A percentile compares a stretch with the other conserved stretches of the same genome.
phyloP scores from a whole-genome alignment of 2,797 vertebrate genomes.

The Rhyacichthys aspro region DNA sequence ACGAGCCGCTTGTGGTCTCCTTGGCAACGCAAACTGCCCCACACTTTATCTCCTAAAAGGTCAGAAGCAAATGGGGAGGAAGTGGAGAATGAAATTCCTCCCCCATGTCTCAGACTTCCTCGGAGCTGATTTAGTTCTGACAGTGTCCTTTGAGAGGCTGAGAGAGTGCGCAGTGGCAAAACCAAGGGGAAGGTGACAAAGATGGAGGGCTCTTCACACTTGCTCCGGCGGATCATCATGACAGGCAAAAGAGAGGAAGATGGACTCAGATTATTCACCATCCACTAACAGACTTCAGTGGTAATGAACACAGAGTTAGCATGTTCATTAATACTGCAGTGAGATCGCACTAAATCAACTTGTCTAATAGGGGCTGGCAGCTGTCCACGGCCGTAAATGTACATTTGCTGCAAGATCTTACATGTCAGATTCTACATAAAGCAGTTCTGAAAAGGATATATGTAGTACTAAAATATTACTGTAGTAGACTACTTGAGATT shows the following conservation, averaged over 20 bases:
- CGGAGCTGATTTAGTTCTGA: constrained; percentile 48
- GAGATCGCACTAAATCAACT: constrained; percentile 23
- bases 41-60: constrained; percentile 52
- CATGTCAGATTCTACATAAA: background rate
- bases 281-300: constrained; percentile 34
- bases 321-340: constrained; percentile 42
- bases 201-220: constrained; percentile 53
- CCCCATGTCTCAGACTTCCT: constrained; percentile 50
- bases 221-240: constrained; percentile 49
- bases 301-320: constrained; percentile 31
- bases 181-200: constrained; percentile 63
- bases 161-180: constrained; percentile 24
- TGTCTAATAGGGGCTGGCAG: constrained; percentile 17
- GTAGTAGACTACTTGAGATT: background rate
- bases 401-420: constrained; percentile 5
- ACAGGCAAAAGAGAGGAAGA: constrained; percentile 53
- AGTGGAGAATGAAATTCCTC: constrained; percentile 47
- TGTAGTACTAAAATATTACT: background rate
- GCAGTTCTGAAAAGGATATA: background rate
- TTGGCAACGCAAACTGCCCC: constrained; percentile 64
- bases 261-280: constrained; percentile 40
- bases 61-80: constrained; percentile 58
- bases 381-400: constrained; percentile 8
- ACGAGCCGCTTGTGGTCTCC: constrained; percentile 57
- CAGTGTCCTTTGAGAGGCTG: constrained; percentile 48